Base-by-base conservation (phyloP, 2,113 vertebrate species). In the Lamprotornis superbus region DNA sequence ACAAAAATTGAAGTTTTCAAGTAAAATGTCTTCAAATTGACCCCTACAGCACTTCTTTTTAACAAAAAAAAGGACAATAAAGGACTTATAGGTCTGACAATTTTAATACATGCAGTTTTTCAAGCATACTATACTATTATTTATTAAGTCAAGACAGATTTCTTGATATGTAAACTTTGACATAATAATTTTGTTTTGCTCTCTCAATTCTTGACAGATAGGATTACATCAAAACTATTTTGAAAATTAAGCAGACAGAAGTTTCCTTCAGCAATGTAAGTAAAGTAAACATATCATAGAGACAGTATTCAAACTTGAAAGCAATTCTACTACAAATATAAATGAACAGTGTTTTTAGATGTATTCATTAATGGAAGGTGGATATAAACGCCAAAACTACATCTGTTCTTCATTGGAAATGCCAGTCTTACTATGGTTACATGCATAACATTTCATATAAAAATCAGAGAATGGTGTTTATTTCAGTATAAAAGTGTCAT, bases 181-280 rank as follows among this genome's bases (percentile, higher is more conserved):
- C 31, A 68, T 90, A 76, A 37, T 75, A 3, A 59, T 55, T 83
- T 84, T 77, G 74, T 19, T 91, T 83, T 71, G 78, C 31, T 79
- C 12, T 79, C 44, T 82, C 40, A 39, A 20, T 73, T 56, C 79
- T 83, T 91, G 60, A 65, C 40, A 94, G 52, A 68, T 22, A 82
- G 11, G 27, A 59, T 86, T 93, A 16, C 46, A 95, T 79, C 82
- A 94, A 90, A 94, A 42, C 23, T 80, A 69, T 65, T 88, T 63
- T 70, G 35, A 95, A 92, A 91, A 87, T 46, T 76, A 94, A 71
- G 70, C 31, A 91, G 91, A 91, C 37, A 89, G 55, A 92, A 69
- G 28, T 90, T 70, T 94, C 47, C 73, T 86, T 95, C 90, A 85
- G 68, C 83, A 92, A 57, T 76, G 22, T 79, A 94, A 90, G 52